Conservation (phyloP, 2,888 invertebrate species). For the Orthonevra nobilis region DNA sequence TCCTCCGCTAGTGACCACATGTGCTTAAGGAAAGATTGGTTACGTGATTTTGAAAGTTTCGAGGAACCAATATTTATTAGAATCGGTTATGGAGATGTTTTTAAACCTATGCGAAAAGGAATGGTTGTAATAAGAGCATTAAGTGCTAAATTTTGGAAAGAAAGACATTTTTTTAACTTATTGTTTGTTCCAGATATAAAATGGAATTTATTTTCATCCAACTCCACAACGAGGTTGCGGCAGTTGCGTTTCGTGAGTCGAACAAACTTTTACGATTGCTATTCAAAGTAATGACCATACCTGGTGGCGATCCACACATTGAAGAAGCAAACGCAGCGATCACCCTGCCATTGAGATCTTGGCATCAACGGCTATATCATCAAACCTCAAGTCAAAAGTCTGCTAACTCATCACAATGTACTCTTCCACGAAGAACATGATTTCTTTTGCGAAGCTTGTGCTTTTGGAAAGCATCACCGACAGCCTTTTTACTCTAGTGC, state of each 20-base stretch:
- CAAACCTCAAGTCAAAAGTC: slow-evolving; percentile 4
- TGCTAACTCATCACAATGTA: background rate
- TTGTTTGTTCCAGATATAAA: slow-evolving; percentile 66
- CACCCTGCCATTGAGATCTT: too few species aligned
- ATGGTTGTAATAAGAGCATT: slow-evolving; percentile 61
- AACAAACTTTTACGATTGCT: too few species aligned
- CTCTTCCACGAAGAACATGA: background rate
- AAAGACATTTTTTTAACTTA: slow-evolving; percentile 59
- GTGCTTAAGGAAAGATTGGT: slow-evolving; percentile 5
- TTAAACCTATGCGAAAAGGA: slow-evolving; percentile 51
- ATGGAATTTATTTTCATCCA: slow-evolving; percentile 69
- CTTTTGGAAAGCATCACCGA: slow-evolving; percentile 21
- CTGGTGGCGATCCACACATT: background rate
- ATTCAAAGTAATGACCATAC: background rate
- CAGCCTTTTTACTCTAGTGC: slow-evolving; percentile 3
- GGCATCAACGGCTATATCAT: slow-evolving; percentile 10
- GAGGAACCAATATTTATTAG: slow-evolving; percentile 20
- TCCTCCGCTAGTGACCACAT: too few species aligned
- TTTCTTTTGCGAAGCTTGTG: slow-evolving; percentile 16
- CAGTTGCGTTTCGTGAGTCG: slow-evolving; percentile 1
- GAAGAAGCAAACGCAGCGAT: too few species aligned
- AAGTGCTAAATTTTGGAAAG: slow-evolving; percentile 57
- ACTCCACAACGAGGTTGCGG: slow-evolving; percentile 19
- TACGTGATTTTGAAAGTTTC: background rate
- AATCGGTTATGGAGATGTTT: slow-evolving; percentile 50